A percentile compares a stretch with the other conserved stretches of the same genome.
phyloP scores from a whole-genome alignment of 1,140 invertebrate species.

The Armadillidium nasatum region DNA sequence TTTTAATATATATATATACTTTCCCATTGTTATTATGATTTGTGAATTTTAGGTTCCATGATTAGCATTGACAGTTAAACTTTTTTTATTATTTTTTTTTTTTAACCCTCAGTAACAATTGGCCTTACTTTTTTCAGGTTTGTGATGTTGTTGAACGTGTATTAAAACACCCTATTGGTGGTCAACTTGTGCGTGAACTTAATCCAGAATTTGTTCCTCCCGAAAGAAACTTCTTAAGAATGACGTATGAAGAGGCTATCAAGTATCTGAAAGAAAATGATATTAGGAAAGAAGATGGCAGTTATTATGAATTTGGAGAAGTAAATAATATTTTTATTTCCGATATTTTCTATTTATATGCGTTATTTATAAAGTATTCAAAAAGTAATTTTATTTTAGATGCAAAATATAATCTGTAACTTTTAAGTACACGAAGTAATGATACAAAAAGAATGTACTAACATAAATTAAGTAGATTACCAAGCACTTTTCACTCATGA shows the following conservation, averaged over 20 bases:
- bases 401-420: neutral
- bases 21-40: too few species aligned
- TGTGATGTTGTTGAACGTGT: conserved; percentile 93
- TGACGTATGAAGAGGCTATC: conserved; percentile 93
- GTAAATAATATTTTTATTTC: conserved; percentile 52
- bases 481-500: neutral
- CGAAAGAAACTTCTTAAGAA: conserved; percentile 83
- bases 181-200: conserved; percentile 74
- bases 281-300: conserved; percentile 95
- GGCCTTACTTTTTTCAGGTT: conserved; percentile 16
- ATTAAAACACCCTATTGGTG: conserved; percentile 70
- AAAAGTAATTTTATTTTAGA: neutral
- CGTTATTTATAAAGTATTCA: neutral
- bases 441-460: too few species aligned
- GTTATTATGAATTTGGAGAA: conserved; percentile 96
- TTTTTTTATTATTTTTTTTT: too few species aligned
- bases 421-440: too few species aligned
- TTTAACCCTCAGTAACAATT: neutral
- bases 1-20: too few species aligned
- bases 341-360: neutral
- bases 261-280: conserved; percentile 85
- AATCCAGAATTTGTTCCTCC: conserved; percentile 89
- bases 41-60: too few species aligned
- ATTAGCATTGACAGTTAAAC: too few species aligned
- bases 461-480: too few species aligned